These are phyloP conservation scores for Aricia agestis DNA, from an alignment of 1,140 invertebrate species.

Conservation along the genomic window DNA sequence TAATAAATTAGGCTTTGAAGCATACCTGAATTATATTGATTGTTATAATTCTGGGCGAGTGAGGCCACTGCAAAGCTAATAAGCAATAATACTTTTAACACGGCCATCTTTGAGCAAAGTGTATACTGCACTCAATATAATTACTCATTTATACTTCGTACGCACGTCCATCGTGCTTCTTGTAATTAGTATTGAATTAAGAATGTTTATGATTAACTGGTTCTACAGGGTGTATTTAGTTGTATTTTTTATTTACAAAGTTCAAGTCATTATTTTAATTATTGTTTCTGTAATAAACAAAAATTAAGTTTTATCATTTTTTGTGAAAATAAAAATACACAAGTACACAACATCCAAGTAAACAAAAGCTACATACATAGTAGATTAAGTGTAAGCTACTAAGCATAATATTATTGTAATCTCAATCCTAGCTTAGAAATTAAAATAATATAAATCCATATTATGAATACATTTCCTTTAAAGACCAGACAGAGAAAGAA, in stretches of 20 bases:
- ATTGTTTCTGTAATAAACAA: no score
- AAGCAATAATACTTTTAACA: background rate
- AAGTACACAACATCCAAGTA: no score
- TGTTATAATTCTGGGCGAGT: constrained; percentile 3
- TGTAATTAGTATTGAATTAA: background rate
- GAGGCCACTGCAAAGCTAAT: background rate
- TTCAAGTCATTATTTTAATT: background rate
- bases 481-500: no score
- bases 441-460: no score
- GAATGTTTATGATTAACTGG: background rate
- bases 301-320: no score
- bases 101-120: constrained; percentile 4
- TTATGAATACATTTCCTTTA: no score
- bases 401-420: no score
- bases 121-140: background rate
- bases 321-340: no score
- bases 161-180: background rate
- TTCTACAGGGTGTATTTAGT: background rate
- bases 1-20: background rate
- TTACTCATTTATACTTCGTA: background rate
- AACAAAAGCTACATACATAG: no score
- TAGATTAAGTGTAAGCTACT: no score
- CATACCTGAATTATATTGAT: constrained; percentile 3
- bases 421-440: no score
- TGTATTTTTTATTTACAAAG: background rate